Evolutionary conservation across 2,888 invertebrate species (phyloP).

Genomic region (Deilephila porcellus): DNA sequence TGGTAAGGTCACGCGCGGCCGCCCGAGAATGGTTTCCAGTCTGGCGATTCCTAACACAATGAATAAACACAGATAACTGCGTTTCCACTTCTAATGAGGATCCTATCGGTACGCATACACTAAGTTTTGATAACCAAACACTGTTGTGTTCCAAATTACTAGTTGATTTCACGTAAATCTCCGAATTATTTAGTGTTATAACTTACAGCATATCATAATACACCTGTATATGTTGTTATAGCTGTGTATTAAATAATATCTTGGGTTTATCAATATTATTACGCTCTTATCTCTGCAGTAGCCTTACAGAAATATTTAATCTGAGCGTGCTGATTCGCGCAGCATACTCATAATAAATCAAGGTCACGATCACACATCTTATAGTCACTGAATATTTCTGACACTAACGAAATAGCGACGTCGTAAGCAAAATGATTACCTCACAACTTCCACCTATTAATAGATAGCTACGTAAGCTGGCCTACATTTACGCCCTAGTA

Average conservation of each 20-base stretch:
- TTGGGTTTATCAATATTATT: constrained; percentile 30
- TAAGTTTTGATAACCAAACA: neutral
- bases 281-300: constrained; percentile 1
- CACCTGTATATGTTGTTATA: neutral
- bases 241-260: neutral
- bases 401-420: constrained; percentile 72
- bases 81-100: constrained; percentile 23
- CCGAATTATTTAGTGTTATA: neutral
- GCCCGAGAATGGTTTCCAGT: constrained; percentile 57
- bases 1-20: constrained; percentile 51
- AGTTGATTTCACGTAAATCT: neutral
- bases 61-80: constrained; percentile 41
- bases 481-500: constrained; percentile 74
- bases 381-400: constrained; percentile 74
- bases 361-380: constrained; percentile 69
- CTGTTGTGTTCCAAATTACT: neutral
- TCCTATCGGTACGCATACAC: neutral
- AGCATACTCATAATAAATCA: constrained; percentile 46
- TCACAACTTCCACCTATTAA: constrained; percentile 80
- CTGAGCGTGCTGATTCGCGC: neutral
- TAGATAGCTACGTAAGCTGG: constrained; percentile 72
- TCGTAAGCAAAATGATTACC: constrained; percentile 77
- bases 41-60: constrained; percentile 45
- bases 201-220: neutral
- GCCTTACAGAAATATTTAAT: neutral